Percentiles rank a stretch among this genome's conserved stretches.
These are phyloP conservation scores for Campoplex capitator DNA, from an alignment of 2,888 invertebrate genomes.

Conservation along the genomic window DNA sequence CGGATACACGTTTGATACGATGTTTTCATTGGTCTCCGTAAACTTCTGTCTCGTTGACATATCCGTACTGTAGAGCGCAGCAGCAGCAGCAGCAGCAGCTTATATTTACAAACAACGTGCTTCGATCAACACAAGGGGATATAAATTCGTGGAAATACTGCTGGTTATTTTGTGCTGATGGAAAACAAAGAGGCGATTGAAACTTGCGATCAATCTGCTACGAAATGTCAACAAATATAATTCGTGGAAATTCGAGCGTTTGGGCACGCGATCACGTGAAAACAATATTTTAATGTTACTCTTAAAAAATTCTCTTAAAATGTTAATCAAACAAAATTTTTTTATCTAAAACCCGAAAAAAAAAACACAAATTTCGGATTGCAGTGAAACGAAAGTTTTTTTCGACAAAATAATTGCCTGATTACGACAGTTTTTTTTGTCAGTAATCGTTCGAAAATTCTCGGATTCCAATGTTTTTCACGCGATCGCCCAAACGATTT, in stretches of 20 bases:
- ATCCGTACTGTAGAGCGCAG: slow-evolving; percentile 50
- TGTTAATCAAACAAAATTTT: too few species aligned
- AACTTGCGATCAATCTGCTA: not conserved
- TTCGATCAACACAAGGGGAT: slow-evolving; percentile 4
- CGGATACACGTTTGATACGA: slow-evolving; percentile 2
- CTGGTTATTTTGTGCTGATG: not conserved
- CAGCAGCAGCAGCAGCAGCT: not conserved
- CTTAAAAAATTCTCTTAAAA: not conserved
- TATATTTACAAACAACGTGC: slow-evolving; percentile 37
- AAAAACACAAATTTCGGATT: not conserved
- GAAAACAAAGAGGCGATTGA: not conserved
- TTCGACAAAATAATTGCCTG: not conserved
- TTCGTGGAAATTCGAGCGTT: not conserved
- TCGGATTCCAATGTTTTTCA: not conserved
- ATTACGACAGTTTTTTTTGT: not conserved
- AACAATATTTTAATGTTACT: not conserved
- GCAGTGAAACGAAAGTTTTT: not conserved
- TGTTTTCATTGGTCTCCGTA: slow-evolving; percentile 30
- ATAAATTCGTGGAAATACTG: not conserved
- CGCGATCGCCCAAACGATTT: not conserved
- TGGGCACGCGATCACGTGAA: not conserved
- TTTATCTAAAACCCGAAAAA: not conserved
- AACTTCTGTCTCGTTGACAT: slow-evolving; percentile 40
- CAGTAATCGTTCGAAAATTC: not conserved
- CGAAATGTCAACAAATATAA: not conserved